Percentiles rank a stretch among this genome's conserved stretches.
phyloP scores from a whole-genome alignment of 1,140 invertebrate species.

The Oncopodura yosiiana region DNA sequence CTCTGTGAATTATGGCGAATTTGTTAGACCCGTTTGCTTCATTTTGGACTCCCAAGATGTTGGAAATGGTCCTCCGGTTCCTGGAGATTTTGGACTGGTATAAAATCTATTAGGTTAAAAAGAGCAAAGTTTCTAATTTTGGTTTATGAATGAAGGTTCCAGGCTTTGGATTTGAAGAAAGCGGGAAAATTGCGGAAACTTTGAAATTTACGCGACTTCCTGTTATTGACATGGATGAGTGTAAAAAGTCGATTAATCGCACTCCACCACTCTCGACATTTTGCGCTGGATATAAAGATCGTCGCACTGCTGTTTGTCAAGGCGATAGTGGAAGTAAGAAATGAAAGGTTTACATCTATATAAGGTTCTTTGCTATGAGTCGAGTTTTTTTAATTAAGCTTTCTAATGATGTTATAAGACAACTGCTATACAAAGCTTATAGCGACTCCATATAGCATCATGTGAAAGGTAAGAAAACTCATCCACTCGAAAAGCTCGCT shows the following conservation, averaged over 20 bases:
- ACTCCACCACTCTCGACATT: constrained; percentile 13
- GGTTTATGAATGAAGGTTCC: no score
- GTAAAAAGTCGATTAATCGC: neutral
- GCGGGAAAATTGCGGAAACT: neutral
- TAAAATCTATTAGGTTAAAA: no score
- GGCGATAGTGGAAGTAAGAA: constrained; percentile 12
- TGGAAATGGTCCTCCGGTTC: neutral
- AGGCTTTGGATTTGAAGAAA: constrained; percentile 12
- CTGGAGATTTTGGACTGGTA: constrained; percentile 1
- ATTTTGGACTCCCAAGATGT: neutral
- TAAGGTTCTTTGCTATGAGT: neutral
- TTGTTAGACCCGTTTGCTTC: constrained; percentile 4
- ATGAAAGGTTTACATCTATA: neutral
- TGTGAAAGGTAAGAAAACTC: no score
- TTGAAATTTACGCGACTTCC: constrained; percentile 7
- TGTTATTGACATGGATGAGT: constrained; percentile 1
- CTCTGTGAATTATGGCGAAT: neutral
- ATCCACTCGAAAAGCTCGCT: no score
- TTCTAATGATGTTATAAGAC: no score
- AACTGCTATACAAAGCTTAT: no score
- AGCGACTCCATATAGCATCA: no score
- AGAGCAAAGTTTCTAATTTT: no score
- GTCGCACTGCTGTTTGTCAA: constrained; percentile 16
- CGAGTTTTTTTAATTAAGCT: neutral
- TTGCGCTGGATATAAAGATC: constrained; percentile 19